Conservation (phyloP, 2,797 vertebrate genomes). For the Diglossa cyanea region DNA sequence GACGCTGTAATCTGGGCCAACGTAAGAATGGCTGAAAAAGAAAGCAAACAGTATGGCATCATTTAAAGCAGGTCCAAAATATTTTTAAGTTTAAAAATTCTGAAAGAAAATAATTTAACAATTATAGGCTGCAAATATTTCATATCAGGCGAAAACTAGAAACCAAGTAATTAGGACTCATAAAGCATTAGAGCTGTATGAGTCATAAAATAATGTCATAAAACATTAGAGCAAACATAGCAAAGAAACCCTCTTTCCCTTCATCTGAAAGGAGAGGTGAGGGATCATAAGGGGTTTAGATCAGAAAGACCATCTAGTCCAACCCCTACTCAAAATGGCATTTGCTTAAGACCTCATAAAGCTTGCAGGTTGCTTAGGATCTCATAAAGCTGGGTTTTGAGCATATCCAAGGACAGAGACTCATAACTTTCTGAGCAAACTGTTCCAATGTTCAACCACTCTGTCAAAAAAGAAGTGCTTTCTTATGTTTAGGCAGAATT, state of each 20-base stretch:
- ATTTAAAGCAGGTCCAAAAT: not conserved
- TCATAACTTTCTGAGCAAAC: not conserved
- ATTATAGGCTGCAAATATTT: not conserved
- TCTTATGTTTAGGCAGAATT: not conserved
- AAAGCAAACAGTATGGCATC: not conserved
- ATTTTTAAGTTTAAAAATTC: not conserved
- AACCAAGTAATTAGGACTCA: not conserved
- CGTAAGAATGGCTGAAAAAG: constrained; percentile 87
- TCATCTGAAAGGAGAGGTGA: not conserved
- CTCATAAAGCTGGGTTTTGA: not conserved
- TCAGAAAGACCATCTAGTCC: not conserved
- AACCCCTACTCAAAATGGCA: not conserved
- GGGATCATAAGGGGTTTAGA: not conserved
- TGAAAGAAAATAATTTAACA: not conserved
- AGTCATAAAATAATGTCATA: not conserved
- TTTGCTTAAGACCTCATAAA: not conserved
- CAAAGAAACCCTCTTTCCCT: not conserved
- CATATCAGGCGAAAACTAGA: not conserved
- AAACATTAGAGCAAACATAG: not conserved
- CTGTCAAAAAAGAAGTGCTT: not conserved
- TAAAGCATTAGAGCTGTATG: not conserved
- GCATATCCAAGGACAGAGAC: not conserved
- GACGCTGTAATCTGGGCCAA: constrained; percentile 92
- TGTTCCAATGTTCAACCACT: not conserved
- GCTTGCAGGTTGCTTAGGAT: not conserved